These are phyloP conservation scores for Sinopyrophorus schimmeli DNA, from an alignment of 2,888 invertebrate species.

Conservation along the genomic window DNA sequence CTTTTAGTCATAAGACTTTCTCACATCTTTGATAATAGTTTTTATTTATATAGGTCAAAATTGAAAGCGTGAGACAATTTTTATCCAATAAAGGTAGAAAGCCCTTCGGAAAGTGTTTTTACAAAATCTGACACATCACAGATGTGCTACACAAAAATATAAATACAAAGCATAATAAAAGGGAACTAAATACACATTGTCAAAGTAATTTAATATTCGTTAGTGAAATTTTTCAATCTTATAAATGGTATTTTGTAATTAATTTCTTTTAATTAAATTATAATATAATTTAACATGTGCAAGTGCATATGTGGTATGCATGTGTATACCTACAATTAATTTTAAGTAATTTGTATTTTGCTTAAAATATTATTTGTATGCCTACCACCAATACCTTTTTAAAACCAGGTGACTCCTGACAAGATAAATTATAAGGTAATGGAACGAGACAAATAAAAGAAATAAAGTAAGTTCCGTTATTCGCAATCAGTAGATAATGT, in stretches of 20 bases:
- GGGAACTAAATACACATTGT: too few relatives aligned
- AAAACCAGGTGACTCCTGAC: slow-evolving; percentile 28
- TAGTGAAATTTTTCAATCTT: background rate
- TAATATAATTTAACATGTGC: too few relatives aligned
- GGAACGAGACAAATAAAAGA: slow-evolving; percentile 29
- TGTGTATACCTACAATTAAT: slow-evolving; percentile 7
- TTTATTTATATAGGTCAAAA: slow-evolving; percentile 2
- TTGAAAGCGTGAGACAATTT: slow-evolving; percentile 14
- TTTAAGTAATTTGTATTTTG: slow-evolving; percentile 11
- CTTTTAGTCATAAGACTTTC: background rate
- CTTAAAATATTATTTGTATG: slow-evolving; percentile 9
- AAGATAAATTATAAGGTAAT: slow-evolving; percentile 26
- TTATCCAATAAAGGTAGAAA: too few relatives aligned
- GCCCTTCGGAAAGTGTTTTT: too few relatives aligned
- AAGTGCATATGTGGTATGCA: too few relatives aligned
- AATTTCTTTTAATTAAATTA: too few relatives aligned
- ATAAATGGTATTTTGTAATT: background rate
- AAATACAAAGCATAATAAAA: too few relatives aligned
- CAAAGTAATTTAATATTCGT: too few relatives aligned
- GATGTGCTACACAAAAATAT: too few relatives aligned
- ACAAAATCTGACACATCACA: too few relatives aligned
- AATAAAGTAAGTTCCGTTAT: slow-evolving; percentile 32
- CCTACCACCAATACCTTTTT: too few relatives aligned
- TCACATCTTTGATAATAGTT: slow-evolving; percentile 4
- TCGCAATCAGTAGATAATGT: slow-evolving; percentile 31